These are phyloP conservation scores for Drosophila mercatorum DNA, from an alignment of 2,888 invertebrate genomes.

Conservation along the genomic window DNA sequence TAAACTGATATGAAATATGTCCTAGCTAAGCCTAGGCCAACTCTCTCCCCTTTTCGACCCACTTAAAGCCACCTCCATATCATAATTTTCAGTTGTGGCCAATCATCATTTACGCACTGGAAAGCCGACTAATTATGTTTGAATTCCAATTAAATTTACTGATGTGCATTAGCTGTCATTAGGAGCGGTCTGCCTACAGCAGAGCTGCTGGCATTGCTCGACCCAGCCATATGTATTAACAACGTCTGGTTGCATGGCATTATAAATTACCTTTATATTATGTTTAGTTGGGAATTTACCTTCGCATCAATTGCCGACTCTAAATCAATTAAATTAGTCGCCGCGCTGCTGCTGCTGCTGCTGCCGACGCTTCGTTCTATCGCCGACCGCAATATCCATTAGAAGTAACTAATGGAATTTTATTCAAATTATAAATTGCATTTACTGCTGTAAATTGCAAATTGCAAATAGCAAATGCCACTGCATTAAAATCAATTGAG, in stretches of 20 bases:
- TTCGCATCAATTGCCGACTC: constrained; percentile 29
- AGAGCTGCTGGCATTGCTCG: constrained; percentile 16
- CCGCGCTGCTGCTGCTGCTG: too few species aligned
- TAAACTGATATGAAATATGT: too few species aligned
- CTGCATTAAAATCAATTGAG: constrained; percentile 55
- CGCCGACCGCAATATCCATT: constrained; percentile 64
- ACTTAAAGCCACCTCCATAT: background rate
- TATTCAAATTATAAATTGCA: constrained; percentile 71
- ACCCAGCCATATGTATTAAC: constrained; percentile 25
- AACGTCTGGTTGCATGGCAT: constrained; percentile 44
- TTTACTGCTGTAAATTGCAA: constrained; percentile 32
- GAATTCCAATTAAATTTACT: constrained; percentile 45
- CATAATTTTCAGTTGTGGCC: background rate
- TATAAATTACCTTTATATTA: constrained; percentile 23
- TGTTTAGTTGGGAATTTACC: constrained; percentile 16
- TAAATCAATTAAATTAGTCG: constrained; percentile 66
- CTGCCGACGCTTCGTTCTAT: background rate
- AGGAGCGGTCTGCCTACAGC: constrained; percentile 34
- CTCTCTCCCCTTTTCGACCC: background rate
- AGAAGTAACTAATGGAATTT: constrained; percentile 72
- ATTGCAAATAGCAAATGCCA: constrained; percentile 40
- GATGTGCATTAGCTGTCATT: constrained; percentile 31
- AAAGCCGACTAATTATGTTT: constrained; percentile 46
- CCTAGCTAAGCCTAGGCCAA: background rate
- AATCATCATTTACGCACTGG: constrained; percentile 6